These are phyloP conservation scores for Numenius phaeopus DNA, from an alignment of 2,797 vertebrate species.

Conservation along the genomic window DNA sequence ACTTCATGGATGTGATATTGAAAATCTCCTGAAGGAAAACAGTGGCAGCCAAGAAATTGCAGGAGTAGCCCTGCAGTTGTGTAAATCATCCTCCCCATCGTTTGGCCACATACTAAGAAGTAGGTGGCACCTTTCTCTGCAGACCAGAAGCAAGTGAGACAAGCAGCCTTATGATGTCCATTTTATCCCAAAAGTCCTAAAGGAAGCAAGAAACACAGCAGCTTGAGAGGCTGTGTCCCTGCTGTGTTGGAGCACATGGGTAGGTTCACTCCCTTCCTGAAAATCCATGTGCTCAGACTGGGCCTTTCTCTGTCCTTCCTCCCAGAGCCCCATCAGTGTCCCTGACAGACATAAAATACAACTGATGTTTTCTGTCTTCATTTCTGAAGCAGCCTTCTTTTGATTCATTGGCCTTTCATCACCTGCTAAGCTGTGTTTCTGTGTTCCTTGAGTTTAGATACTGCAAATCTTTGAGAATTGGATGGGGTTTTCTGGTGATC, in stretches of 20 bases:
- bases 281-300: not conserved
- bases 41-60: not conserved
- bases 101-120: not conserved
- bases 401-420: not conserved
- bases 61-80: not conserved
- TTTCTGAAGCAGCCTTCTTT: not conserved
- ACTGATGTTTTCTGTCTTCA: not conserved
- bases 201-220: not conserved
- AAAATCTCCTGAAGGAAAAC: not conserved
- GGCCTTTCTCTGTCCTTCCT: not conserved
- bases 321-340: not conserved
- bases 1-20: not conserved
- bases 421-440: not conserved
- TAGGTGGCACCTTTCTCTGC: not conserved
- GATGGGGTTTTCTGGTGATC: not conserved
- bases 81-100: not conserved
- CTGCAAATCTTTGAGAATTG: not conserved
- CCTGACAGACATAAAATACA: not conserved
- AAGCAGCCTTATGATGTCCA: not conserved
- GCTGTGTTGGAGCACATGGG: fast-evolving
- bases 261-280: not conserved
- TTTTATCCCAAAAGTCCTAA: not conserved
- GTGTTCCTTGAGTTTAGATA: not conserved
- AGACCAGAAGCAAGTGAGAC: not conserved
- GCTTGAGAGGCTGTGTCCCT: not conserved